Base-by-base conservation (phyloP, 2,888 invertebrate species). In the Idaea aversata region DNA sequence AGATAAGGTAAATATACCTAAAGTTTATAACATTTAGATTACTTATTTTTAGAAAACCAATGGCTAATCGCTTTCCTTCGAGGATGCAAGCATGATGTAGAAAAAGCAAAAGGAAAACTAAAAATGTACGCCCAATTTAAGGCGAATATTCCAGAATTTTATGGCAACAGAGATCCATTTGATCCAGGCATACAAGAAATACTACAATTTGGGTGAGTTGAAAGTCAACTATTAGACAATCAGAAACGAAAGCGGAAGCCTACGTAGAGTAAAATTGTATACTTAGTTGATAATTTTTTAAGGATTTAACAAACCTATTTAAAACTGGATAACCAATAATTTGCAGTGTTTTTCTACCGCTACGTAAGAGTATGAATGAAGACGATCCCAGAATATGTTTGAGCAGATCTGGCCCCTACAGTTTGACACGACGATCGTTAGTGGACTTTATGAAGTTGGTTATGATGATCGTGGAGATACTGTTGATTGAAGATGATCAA, bases 111-210 rank as follows among this genome's bases (percentile, higher is more conserved):
- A 79, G 87, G 93, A 72, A 94, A 94, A 73, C 72, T 94, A 36
- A 94, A 94, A 69, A 92, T 93, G 85, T 95, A 93, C 76, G 95
- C 95, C 76, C 94, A 94, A 7, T 80, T 93, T 77, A 93, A 94
- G 70, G 89, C 91, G 3, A 85, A 94, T 47, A 87, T 94, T 0
- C 95, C 95, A 0, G 95, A 95, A 73, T 87, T 95, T 70, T 94
- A 94, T 73, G 85, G 77, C 7, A 82, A 91, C 67, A 86, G 93
- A 73, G 93, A 94, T 79, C 93, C 94, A 0, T 75, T 85, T 36
- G 84, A 85, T 65, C 75, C 85, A n/a, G 84, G 82, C 63, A 79
- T 93, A 72, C 90, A 91, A 73, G 88, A 88, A 69, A 83, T 93
- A 62, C 83, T 94, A 63, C 85, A 88, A 77, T 73, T 87, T 65